phyloP scores from a whole-genome alignment of 2,888 invertebrate genomes.

The Parnassius apollo region DNA sequence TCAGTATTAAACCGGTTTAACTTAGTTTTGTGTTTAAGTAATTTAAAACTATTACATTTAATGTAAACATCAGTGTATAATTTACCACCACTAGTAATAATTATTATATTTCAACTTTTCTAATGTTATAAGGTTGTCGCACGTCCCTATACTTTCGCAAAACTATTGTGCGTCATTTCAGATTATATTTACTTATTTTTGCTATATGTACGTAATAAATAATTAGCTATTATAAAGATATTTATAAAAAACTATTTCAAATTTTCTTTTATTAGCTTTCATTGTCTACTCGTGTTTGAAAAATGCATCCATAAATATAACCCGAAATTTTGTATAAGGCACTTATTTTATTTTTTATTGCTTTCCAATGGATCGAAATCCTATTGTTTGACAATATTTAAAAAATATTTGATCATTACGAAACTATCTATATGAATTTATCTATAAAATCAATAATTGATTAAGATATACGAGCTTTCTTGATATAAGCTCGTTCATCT shows the following conservation, averaged over 20 bases:
- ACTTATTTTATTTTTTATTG: too few species aligned
- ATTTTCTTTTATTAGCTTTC: background rate
- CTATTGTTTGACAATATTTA: conserved; percentile 8
- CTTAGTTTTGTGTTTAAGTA: background rate
- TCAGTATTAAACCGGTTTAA: conserved; percentile 14
- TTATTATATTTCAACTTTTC: background rate
- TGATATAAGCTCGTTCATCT: conserved; percentile 24
- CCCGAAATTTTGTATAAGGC: background rate
- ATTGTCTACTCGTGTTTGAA: too few species aligned
- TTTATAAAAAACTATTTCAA: background rate
- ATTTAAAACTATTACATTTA: background rate
- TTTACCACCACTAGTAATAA: conserved; percentile 14
- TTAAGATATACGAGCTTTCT: conserved; percentile 11
- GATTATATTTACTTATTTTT: conserved; percentile 4
- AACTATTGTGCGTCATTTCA: background rate
- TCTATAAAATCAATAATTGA: conserved; percentile 11
- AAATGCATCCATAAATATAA: background rate
- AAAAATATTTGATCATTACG: background rate
- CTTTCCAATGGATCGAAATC: too few species aligned
- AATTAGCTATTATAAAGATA: too few species aligned
- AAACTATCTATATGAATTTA: conserved; percentile 8
- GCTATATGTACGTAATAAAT: background rate
- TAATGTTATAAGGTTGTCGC: conserved; percentile 1
- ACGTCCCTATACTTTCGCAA: conserved; percentile 1
- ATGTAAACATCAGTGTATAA: background rate